Base-by-base conservation (phyloP, 2,888 invertebrate genomes). In the Megalurothrips usitatus region DNA sequence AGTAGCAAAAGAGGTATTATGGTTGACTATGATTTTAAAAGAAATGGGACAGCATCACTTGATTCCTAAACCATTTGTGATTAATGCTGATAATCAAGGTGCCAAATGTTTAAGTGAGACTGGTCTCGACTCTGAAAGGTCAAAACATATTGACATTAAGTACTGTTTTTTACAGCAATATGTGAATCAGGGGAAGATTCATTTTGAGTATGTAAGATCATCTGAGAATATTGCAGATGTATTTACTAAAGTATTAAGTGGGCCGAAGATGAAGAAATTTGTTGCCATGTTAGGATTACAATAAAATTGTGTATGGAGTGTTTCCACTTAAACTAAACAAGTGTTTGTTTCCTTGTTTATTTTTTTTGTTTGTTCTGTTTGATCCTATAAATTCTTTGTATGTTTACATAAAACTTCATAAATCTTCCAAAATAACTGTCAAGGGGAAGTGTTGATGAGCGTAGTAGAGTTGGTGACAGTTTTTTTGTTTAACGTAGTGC, bases 51-150 rank as follows among this genome's bases (percentile, higher is more conserved):
- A 17, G 10, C 19, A 23, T 19, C 2, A 23, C n/a, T 23, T 19
- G 63, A 17, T 48, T 28, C 52, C 58, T 58, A 58, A 47, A 63
- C 19, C 68, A n/a, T 19, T 34, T 4, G 17, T 52, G n/a, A 8
- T 80, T n/a, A 49, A 48, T 63, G 63, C 49, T 63, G 79, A 82
- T 63, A 82, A 81, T 80, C 80, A 81, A 80, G 78, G 80, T 63
- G 63, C 63, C 19, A 63, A 12, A 9, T 19, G 23, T 19, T 23
- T 63, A n/a, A n/a, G n/a, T 19, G 63, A 63, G n/a, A 63, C 14
- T 63, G 63, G 63, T n/a, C 63, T 63, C 19, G 63, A 63, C n/a
- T 63, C 63, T n/a, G 11, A 63, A 3, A 63, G 23, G 19, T 63
- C 63, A 1, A 63, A 63, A 23, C 63, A 63, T n/a, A 63, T 63